Conservation (phyloP, 1,140 invertebrate species). For the Leptopilina clavipes region DNA sequence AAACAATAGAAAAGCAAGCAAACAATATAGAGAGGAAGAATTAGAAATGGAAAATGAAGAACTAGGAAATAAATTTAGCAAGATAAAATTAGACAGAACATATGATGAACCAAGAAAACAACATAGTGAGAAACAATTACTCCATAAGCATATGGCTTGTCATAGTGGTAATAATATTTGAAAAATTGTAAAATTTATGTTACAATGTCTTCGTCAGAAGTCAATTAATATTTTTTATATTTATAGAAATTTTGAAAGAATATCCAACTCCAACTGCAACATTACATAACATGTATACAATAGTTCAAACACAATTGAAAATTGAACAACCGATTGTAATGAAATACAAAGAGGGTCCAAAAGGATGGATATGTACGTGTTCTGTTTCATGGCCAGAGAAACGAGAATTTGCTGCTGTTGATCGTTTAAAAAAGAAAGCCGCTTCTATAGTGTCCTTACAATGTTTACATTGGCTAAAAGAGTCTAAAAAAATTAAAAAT, state of each 20-base stretch:
- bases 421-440: constrained; percentile 53
- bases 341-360: neutral
- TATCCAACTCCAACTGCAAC: constrained; percentile 45
- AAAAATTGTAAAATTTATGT: no score
- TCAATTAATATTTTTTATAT: neutral
- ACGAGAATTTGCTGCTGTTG: constrained; percentile 49
- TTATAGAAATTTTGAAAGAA: constrained; percentile 56
- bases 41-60: no score
- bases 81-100: no score
- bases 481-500: constrained; percentile 47
- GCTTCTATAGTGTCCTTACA: constrained; percentile 49
- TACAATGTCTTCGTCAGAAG: no score
- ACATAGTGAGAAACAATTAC: constrained; percentile 6
- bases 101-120: neutral
- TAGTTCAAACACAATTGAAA: constrained; percentile 49
- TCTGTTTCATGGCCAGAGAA: constrained; percentile 63
- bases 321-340: constrained; percentile 36
- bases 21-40: no score
- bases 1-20: no score
- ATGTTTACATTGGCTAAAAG: constrained; percentile 62
- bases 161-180: neutral
- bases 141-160: neutral
- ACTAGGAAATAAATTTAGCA: neutral
- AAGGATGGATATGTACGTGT: constrained; percentile 51
- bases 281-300: constrained; percentile 49